phyloP scores from a whole-genome alignment of 1,140 invertebrate species.

The Saccostrea echinata region DNA sequence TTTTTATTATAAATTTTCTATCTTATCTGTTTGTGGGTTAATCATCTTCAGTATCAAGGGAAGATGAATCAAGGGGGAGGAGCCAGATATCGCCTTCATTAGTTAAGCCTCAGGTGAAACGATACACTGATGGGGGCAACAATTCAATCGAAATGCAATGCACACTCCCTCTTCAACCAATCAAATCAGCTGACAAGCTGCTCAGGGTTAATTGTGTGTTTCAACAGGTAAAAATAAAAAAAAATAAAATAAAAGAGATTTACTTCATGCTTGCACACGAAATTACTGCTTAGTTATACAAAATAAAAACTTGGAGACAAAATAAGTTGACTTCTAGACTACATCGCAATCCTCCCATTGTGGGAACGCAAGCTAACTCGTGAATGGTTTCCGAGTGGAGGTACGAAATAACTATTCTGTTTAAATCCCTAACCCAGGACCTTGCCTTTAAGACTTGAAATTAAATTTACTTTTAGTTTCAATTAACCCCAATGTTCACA shows the following conservation, averaged over 20 bases:
- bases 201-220: neutral
- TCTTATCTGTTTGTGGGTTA: neutral
- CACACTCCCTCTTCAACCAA: conserved; percentile 10
- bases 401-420: conserved; percentile 21
- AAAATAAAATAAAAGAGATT: neutral
- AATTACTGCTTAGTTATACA: neutral
- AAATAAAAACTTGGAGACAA: neutral
- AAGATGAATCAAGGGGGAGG: conserved; percentile 2
- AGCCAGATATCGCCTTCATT: neutral
- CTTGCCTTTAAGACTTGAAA: conserved; percentile 31
- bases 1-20: neutral
- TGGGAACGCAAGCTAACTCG: neutral
- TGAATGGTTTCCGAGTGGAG: conserved; percentile 18
- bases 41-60: neutral
- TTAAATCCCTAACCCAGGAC: conserved; percentile 10
- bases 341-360: neutral
- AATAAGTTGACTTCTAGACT: neutral
- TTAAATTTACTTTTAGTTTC: conserved; percentile 40
- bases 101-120: conserved; percentile 5
- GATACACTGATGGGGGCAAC: conserved; percentile 13
- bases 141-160: conserved; percentile 17
- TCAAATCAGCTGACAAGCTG: conserved; percentile 15
- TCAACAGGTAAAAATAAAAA: conserved; percentile 20
- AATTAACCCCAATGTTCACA: conserved; percentile 32
- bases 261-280: conserved; percentile 7